Percentiles rank a stretch among this genome's conserved stretches.
Conservation (phyloP, 92 coral and sea anemone genomes). For the Virgularia gustaviana region DNA sequence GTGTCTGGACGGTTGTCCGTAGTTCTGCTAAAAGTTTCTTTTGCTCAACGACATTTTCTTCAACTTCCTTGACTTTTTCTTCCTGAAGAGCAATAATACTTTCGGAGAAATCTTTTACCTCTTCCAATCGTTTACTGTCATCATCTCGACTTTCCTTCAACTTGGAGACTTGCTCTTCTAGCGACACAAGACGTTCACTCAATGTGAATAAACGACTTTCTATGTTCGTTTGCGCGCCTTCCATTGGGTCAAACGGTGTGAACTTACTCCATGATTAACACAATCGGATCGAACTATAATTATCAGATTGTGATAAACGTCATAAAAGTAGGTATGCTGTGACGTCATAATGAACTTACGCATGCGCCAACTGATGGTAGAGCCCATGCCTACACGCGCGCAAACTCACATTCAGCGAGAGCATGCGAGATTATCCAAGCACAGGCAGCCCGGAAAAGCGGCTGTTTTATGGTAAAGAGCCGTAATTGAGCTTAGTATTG, state of each 20-base stretch:
- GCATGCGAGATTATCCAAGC: no score
- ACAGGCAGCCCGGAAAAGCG: no score
- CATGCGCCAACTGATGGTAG: not conserved
- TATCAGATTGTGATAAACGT: no score
- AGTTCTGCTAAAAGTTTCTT: conserved; percentile 13
- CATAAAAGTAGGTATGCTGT: not conserved
- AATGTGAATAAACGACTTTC: not conserved
- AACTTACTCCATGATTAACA: not conserved
- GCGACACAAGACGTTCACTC: not conserved
- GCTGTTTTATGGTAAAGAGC: no score
- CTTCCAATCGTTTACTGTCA: conserved; percentile 20
- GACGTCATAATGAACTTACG: not conserved
- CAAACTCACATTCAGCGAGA: no score
- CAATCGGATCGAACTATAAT: no score
- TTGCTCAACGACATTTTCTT: conserved; percentile 24
- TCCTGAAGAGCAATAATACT: conserved; percentile 12
- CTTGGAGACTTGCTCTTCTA: conserved; percentile 11
- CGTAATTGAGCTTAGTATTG: no score
- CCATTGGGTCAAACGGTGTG: not conserved
- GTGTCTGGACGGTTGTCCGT: conserved; percentile 20
- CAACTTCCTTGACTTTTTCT: conserved; percentile 19
- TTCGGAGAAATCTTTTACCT: conserved; percentile 27
- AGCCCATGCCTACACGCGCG: no score
- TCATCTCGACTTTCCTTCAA: not conserved
- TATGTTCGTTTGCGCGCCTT: not conserved